Evolutionary conservation across 1,140 invertebrate species (phyloP).

Genomic region (Neuroterus valhalla): DNA sequence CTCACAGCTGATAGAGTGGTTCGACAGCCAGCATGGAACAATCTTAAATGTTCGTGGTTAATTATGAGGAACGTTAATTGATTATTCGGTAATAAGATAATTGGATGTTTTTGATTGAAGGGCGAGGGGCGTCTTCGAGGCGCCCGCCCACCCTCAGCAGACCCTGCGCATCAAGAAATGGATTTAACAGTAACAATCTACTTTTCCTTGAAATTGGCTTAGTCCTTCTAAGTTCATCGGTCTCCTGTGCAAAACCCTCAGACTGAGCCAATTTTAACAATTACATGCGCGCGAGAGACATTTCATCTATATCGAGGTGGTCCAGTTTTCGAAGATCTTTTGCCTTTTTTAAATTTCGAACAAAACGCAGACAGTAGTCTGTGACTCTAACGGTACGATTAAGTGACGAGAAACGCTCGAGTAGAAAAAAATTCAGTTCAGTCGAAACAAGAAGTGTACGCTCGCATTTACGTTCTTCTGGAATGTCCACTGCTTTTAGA

Average conservation of each 20-base stretch:
- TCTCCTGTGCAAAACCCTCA: background rate
- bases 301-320: background rate
- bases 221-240: conserved; percentile 3
- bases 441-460: background rate
- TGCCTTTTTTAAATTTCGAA: background rate
- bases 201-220: conserved; percentile 18
- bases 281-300: background rate
- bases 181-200: conserved; percentile 31
- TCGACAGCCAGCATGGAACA: conserved; percentile 51
- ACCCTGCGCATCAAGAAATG: conserved; percentile 16
- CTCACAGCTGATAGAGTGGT: conserved; percentile 43
- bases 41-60: conserved; percentile 37
- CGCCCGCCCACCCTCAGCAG: conserved; percentile 41
- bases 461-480: background rate
- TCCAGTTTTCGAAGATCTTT: background rate
- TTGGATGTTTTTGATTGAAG: conserved; percentile 42
- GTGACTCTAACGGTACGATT: background rate
- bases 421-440: background rate
- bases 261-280: background rate
- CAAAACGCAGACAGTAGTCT: background rate
- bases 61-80: conserved; percentile 32
- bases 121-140: conserved; percentile 34
- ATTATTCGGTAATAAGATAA: conserved; percentile 41
- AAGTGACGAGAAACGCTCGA: background rate
- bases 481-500: background rate